Conservation (phyloP, 2,888 invertebrate genomes). For the Cremastinae sp. region DNA sequence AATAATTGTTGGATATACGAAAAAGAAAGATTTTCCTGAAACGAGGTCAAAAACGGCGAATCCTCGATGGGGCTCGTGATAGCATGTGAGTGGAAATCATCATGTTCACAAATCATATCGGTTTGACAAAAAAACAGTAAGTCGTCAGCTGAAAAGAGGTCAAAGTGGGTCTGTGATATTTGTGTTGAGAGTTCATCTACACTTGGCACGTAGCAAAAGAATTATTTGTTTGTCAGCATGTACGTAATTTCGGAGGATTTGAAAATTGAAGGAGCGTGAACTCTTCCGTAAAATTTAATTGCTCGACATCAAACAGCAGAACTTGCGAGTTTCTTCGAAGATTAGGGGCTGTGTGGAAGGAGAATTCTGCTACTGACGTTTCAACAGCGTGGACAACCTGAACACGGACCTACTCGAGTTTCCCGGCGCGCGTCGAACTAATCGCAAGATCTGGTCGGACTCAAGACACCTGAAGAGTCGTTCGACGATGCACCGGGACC, state of each 20-base stretch:
- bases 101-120: constrained; percentile 28
- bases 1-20: constrained; percentile 25
- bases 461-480: constrained; percentile 55
- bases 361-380: constrained; percentile 36
- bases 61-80: constrained; percentile 27
- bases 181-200: neutral
- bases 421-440: constrained; percentile 46
- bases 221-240: neutral
- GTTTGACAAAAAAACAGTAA: constrained; percentile 32
- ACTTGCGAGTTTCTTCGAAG: constrained; percentile 26
- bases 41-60: constrained; percentile 19
- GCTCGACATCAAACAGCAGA: constrained; percentile 3
- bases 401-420: constrained; percentile 32
- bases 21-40: constrained; percentile 38
- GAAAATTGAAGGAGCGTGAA: neutral
- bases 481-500: constrained; percentile 48
- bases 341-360: constrained; percentile 20
- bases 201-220: neutral
- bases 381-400: constrained; percentile 2
- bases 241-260: neutral
- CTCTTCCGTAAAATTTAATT: constrained; percentile 17
- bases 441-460: constrained; percentile 49
- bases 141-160: constrained; percentile 15
- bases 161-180: constrained; percentile 13
- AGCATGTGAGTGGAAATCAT: constrained; percentile 33